Evolutionary conservation across 2,113 vertebrate species (phyloP), one percentile per base, ranked within the genome.

Genomic region (Saccopteryx leptura): DNA sequence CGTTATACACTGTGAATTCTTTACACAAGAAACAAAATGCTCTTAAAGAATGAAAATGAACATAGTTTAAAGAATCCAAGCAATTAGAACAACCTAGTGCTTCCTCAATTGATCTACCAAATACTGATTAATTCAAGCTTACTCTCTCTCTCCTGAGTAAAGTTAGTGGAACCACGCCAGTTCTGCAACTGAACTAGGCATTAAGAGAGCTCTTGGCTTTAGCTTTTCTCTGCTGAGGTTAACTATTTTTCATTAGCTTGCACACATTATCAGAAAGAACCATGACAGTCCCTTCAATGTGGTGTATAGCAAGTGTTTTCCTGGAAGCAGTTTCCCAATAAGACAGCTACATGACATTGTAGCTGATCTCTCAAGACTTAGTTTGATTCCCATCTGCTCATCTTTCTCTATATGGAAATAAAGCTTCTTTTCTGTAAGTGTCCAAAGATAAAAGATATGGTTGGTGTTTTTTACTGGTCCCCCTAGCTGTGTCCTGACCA

Each of bases 201-300:
- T 17, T 46, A 74, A n/a, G 50, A 56, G 28, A 63, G 8, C 15
- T 46, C 11, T 31, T 81, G 78, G 48, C 65, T 84, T 94, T 23
- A 14, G 52, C 13, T 93, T 83, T 93, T 80, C 96, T 89, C 85
- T 83, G 76, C 63, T 71, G 13, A 52, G 74, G 82, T 84, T 95
- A 96, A 93, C 88, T 82, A 68, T 7, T 48, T 65, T 86, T 66
- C 88, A n/a, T 92, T 90, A 95, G 23, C 7, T 46, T 19, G 0
- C 13, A 66, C 3, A 8, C 48, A 88, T 96, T 93, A 96, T 96
- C 92, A 87, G 74, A 90, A 46, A 84, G 65, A 91, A 56, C 24
- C 33, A 56, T 0, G 1, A n/a, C 0, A 24, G 26, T 88, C 15
- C 71, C 81, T 94, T 71, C 52, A 83, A 82, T 71, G 81, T 92